A percentile compares a stretch with the other conserved stretches of the same genome.
phyloP scores from a whole-genome alignment of 2,888 invertebrate species.

The Tryphoninae sp. region DNA sequence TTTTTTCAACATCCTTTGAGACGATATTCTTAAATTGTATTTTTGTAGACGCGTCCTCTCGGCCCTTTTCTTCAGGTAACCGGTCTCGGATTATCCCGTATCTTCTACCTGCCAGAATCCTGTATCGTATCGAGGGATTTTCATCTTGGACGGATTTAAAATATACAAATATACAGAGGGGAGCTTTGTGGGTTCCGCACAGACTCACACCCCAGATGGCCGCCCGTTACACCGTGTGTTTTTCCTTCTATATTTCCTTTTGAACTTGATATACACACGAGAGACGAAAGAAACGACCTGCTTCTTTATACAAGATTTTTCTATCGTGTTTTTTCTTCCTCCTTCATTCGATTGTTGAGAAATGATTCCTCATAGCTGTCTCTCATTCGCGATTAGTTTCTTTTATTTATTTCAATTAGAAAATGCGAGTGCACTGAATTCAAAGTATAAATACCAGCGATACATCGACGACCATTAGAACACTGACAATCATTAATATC shows the following conservation, averaged over 20 bases:
- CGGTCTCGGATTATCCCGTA: slow-evolving; percentile 55
- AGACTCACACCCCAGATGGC: slow-evolving; percentile 18
- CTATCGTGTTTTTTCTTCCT: slow-evolving; percentile 14
- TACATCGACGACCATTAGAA: no score
- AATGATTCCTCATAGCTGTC: no score
- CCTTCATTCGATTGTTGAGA: background rate
- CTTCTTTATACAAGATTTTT: slow-evolving; percentile 18
- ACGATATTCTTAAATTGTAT: no score
- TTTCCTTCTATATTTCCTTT: slow-evolving; percentile 14
- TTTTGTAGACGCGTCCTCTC: no score
- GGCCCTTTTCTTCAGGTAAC: slow-evolving; percentile 22
- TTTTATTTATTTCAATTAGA: no score
- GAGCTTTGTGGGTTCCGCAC: slow-evolving; percentile 7
- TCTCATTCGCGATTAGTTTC: no score
- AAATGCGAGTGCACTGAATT: no score
- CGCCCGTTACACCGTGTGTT: slow-evolving; percentile 9
- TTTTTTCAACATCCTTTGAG: no score
- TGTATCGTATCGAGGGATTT: slow-evolving; percentile 30
- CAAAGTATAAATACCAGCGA: no score
- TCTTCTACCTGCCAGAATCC: slow-evolving; percentile 54
- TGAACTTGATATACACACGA: slow-evolving; percentile 15
- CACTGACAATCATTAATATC: no score
- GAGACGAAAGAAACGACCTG: slow-evolving; percentile 7
- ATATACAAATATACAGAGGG: slow-evolving; percentile 25
- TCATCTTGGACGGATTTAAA: slow-evolving; percentile 43